Evolutionary conservation across 2,113 vertebrate species (phyloP).

Genomic region (Cyrtonyx montezumae): DNA sequence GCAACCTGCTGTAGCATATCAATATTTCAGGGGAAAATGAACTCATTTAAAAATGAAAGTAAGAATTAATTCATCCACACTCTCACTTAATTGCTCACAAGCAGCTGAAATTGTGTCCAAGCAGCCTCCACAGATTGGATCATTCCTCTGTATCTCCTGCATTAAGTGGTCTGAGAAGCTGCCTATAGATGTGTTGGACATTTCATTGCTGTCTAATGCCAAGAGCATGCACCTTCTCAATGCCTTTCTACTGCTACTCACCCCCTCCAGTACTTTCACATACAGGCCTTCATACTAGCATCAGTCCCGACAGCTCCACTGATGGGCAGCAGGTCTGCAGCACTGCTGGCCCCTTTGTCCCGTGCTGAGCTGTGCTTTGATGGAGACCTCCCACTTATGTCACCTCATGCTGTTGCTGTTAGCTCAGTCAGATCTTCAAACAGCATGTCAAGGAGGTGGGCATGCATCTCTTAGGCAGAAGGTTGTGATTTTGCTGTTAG

Average conservation of each 20-base stretch:
- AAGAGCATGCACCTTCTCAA: fast-evolving
- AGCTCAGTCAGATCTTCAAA: background rate
- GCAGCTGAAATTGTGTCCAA: fast-evolving
- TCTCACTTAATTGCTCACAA: background rate
- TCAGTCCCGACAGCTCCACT: background rate
- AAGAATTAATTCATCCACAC: background rate
- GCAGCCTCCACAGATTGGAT: background rate
- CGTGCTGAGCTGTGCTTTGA: background rate
- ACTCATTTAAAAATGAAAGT: background rate
- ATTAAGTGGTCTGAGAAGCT: background rate
- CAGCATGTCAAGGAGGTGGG: background rate
- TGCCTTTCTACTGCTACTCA: background rate
- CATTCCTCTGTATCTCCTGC: background rate
- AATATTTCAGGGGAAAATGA: fast-evolving
- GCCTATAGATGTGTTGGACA: background rate
- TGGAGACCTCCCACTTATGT: background rate
- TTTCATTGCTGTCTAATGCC: background rate
- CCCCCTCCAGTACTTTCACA: background rate
- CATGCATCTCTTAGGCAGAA: background rate
- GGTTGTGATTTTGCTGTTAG: background rate
- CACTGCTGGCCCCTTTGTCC: background rate
- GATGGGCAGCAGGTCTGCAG: background rate
- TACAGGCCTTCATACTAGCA: background rate
- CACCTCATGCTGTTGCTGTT: background rate
- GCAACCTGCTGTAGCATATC: background rate